These are phyloP conservation scores for Harpagifer antarcticus DNA, from an alignment of 2,797 vertebrate genomes.

Conservation along the genomic window DNA sequence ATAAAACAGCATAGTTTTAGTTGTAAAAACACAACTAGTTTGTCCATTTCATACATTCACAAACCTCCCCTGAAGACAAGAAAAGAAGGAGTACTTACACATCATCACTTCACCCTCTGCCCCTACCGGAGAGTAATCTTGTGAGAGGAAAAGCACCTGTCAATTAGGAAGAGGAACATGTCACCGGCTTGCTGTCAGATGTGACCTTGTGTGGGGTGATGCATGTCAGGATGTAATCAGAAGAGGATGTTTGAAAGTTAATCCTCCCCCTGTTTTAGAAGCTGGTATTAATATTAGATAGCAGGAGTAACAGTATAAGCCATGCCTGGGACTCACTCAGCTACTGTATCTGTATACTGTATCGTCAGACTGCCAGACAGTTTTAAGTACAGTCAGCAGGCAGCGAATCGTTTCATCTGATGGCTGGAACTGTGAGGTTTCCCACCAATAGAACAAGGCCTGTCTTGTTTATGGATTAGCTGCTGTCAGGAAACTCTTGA, in stretches of 20 bases:
- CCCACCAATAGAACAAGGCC: slow-evolving; percentile 11
- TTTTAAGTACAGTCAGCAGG: background rate
- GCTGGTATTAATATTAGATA: slow-evolving; percentile 21
- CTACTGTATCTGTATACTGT: background rate
- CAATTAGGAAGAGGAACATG: slow-evolving; percentile 30
- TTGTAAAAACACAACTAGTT: too few species aligned
- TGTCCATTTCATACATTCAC: background rate
- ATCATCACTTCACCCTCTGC: background rate
- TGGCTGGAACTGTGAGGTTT: slow-evolving; percentile 23
- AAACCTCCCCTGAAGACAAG: background rate
- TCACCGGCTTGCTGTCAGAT: slow-evolving; percentile 17
- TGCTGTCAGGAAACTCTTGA: background rate
- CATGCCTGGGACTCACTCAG: background rate
- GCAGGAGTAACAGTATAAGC: slow-evolving; percentile 4
- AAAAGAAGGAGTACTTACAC: background rate
- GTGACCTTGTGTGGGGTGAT: slow-evolving; percentile 14
- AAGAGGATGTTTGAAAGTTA: background rate
- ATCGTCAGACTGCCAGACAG: too few species aligned
- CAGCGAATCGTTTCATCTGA: slow-evolving; percentile 5
- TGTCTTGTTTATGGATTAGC: slow-evolving; percentile 32
- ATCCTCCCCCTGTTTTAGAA: background rate
- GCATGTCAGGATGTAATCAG: slow-evolving; percentile 5
- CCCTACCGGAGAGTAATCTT: background rate
- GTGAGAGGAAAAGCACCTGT: slow-evolving; percentile 37
- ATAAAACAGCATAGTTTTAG: too few species aligned